Evolutionary conservation across 1,140 invertebrate species (phyloP), one percentile per base, ranked within the genome.

Genomic region (Caenorhabditis inopinata): DNA sequence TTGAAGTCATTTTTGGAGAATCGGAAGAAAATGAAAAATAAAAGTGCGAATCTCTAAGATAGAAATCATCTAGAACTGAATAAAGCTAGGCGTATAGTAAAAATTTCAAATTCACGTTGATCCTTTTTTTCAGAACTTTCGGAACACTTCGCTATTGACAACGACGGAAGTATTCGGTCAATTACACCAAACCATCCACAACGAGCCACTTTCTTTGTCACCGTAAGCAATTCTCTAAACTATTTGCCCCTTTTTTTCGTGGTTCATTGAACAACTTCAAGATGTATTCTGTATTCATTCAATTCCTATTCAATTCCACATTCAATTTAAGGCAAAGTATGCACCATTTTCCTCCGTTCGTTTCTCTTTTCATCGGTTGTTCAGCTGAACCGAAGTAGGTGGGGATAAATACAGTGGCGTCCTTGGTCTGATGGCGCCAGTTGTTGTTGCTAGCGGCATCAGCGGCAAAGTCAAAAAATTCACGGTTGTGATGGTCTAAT

Each of bases 121-220:
- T 11, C 16, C 16, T 27, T 32, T 51, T 76, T 77, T 79, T 46
- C 78, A 79, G 78, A 79, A 45, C 78, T 74, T 14, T 48, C 68
- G 27, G 78, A 79, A 25, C 62, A 79, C 12, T 79, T 79, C 23
- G 38, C 78, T 9, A 74, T 79, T 29, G 78, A 79, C 21, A 29
- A 51, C 18, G 29, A 62, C 27, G 78, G 78, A 42, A 45, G 27
- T 38, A 58, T 79, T 27, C 58, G 78, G 1, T 42, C 45, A 25
- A 73, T 47, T 42, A 79, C 32, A 23, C 27, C 46, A 4, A 58
- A 58, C 29, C 78, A 62, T 12, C 78, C 78, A 38, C 78, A 46
- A 46, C 45, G 78, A 16, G 78, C 78, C 51, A 75, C 73, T 46
- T 47, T 79, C 48, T 46, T 79, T 58, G 78, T 79, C 6, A 51